Base-by-base conservation (phyloP, 2,888 invertebrate genomes). In the Eutolmus rufibarbis region DNA sequence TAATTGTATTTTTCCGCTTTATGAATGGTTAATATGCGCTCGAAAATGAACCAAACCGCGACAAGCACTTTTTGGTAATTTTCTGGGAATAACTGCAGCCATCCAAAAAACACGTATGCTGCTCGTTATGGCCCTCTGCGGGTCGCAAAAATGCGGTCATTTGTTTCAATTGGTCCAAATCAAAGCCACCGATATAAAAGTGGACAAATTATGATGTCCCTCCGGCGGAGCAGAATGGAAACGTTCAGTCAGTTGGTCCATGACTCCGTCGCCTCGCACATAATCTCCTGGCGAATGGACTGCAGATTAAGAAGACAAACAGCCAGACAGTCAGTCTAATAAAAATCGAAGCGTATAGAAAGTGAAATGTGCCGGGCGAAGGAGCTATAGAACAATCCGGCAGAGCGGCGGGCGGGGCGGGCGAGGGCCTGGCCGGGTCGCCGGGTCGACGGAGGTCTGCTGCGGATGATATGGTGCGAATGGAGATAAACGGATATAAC, bases 401-500 rank as follows among this genome's bases (percentile, higher is more conserved):
- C 23, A 19, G 56, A 46, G 16, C n/a, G 14, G 23, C 43, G 43
- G 43, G 34, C 34, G 3, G 31, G 4, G 5, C 31, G 9, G 16
- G 23, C 19, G 7, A 1, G 66, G 12, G 40, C 12, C 14, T n/a
- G 34, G 37, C 5, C 34, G 76, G 76, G 76, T 76, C 76, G 76
- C 12, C 34, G 76, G 76, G 76, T 40, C 34, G 19, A 19, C 66
- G 28, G 66, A 66, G 66, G 66, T 19, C 66, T 14, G 51, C 51
- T 43, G 31, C 56, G 51, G 51, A 51, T 81, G 81, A 81, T 81
- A 81, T 34, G 51, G 81, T 81, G 56, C 51, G 56, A 51, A 81
- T 81, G 81, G 34, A 51, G 81, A 81, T 81, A 81, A 81, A 56
- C 81, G 81, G 81, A 81, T 81, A 81, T 81, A 81, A 81, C 81